phyloP scores from a whole-genome alignment of 1,140 invertebrate genomes.

The Lineus longissimus region DNA sequence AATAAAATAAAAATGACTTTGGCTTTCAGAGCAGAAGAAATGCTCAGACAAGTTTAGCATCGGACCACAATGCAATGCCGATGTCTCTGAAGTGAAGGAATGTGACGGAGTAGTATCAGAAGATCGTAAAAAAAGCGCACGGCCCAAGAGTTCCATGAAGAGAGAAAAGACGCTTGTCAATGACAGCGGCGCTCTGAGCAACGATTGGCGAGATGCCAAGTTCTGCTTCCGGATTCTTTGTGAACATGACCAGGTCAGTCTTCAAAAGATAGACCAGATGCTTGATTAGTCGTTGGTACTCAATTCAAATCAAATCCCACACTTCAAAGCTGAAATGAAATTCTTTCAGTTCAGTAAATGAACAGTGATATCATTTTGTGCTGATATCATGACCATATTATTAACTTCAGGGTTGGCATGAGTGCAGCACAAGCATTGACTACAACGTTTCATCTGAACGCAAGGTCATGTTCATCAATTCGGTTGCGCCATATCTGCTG shows the following conservation, averaged over 20 bases:
- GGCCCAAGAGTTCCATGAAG: background rate
- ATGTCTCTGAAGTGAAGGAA: background rate
- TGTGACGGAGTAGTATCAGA: background rate
- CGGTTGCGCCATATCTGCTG: constrained; percentile 33
- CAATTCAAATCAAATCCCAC: too few relatives aligned
- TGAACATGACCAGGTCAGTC: constrained; percentile 19
- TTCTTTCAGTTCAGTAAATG: too few relatives aligned
- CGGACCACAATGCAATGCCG: constrained; percentile 9
- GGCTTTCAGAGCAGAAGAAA: background rate
- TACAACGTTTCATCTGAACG: constrained; percentile 23
- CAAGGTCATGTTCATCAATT: constrained; percentile 25
- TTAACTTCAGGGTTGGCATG: constrained; percentile 40
- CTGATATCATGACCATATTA: too few relatives aligned
- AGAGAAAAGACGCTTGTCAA: background rate
- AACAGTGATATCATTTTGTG: too few relatives aligned
- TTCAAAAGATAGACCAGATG: too few relatives aligned
- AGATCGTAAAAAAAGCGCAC: background rate
- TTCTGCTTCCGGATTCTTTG: constrained; percentile 21
- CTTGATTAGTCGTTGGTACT: too few relatives aligned
- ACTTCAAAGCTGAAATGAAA: too few relatives aligned
- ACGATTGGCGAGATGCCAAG: background rate
- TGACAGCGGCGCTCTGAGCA: background rate
- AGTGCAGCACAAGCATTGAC: constrained; percentile 22
- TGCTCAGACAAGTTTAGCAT: constrained; percentile 16
- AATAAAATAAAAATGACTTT: too few relatives aligned